Evolutionary conservation across 2,888 invertebrate species (phyloP).

Genomic region (Apamea monoglypha): DNA sequence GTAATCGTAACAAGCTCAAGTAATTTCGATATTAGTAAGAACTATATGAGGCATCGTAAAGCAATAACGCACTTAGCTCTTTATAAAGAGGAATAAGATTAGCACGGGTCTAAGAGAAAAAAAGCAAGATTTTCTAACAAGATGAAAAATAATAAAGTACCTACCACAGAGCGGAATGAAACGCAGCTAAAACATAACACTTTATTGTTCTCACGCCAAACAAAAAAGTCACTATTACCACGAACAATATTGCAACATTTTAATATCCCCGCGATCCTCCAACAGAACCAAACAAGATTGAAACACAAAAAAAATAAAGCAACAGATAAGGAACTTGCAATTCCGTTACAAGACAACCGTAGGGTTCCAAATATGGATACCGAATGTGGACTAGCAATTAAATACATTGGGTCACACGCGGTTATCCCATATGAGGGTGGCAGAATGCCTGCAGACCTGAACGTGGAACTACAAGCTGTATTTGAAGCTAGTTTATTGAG

Average conservation of each 20-base stretch:
- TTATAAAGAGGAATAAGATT: background rate
- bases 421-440: constrained; percentile 52
- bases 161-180: background rate
- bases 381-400: constrained; percentile 62
- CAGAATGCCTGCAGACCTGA: constrained; percentile 45
- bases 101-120: background rate
- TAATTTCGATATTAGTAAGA: background rate
- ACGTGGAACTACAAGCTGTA: constrained; percentile 23
- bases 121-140: background rate
- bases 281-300: constrained; percentile 21
- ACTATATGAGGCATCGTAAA: background rate
- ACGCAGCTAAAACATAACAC: background rate
- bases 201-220: constrained; percentile 10
- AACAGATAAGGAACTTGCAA: constrained; percentile 52
- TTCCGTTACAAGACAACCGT: constrained; percentile 64
- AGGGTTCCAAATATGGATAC: constrained; percentile 56
- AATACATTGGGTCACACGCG: constrained; percentile 64
- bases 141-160: background rate
- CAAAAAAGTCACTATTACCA: constrained; percentile 10
- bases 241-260: constrained; percentile 41
- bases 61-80: background rate
- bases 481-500: constrained; percentile 45
- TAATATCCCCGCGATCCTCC: constrained; percentile 23
- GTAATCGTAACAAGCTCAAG: background rate
- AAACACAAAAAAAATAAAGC: constrained; percentile 38